Evolutionary conservation across 2,888 invertebrate species (phyloP).

Genomic region (Lasius fuliginosus): DNA sequence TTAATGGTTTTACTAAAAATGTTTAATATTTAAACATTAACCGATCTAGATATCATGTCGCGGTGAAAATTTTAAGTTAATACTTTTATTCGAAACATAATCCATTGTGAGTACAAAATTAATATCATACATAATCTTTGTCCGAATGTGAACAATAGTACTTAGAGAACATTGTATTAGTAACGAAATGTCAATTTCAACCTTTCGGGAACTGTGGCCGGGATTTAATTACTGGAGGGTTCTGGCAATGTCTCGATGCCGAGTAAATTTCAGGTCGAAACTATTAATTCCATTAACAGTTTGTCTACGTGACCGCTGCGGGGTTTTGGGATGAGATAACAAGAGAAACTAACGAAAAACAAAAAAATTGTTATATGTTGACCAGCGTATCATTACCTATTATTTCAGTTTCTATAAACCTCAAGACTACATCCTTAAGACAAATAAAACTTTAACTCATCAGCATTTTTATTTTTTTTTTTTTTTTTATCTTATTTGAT

Average conservation of each 20-base stretch:
- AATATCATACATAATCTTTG: slow-evolving; percentile 28
- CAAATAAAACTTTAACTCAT: neutral
- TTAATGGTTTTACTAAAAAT: neutral
- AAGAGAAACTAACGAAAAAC: neutral
- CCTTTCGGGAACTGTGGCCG: slow-evolving; percentile 59
- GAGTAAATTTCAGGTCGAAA: slow-evolving; percentile 65
- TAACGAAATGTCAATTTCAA: slow-evolving; percentile 67
- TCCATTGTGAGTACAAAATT: neutral
- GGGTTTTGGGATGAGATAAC: slow-evolving; percentile 47
- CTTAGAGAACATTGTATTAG: slow-evolving; percentile 45
- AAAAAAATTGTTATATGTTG: neutral
- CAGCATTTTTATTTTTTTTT: neutral
- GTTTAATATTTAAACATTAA: neutral
- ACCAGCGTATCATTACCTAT: neutral
- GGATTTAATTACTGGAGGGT: slow-evolving; percentile 71
- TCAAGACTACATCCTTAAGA: neutral
- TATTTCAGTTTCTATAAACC: neutral
- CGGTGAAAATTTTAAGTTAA: neutral
- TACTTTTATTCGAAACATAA: neutral
- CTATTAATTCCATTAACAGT: slow-evolving; percentile 72
- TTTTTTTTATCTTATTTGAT: neutral
- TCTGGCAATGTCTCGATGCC: slow-evolving; percentile 57
- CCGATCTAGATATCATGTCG: neutral
- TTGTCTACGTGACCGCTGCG: slow-evolving; percentile 53
- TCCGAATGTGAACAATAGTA: slow-evolving; percentile 25